Evolutionary conservation across 2,113 vertebrate genomes (phyloP).

Genomic region (Apaloderma vittatum): DNA sequence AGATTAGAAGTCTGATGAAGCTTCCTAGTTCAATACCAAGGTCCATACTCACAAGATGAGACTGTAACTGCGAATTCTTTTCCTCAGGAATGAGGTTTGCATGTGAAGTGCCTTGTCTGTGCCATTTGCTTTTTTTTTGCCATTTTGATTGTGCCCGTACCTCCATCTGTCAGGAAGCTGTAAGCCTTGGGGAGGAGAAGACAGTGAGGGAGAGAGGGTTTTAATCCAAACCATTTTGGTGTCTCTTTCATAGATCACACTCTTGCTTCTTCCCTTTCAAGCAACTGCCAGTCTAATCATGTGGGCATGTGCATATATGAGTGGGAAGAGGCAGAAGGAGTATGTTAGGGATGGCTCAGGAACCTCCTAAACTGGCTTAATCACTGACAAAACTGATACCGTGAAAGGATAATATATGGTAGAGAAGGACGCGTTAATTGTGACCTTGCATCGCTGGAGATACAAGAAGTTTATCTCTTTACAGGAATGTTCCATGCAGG

Average conservation of each 20-base stretch:
- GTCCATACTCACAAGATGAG: background rate
- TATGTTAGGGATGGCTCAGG: background rate
- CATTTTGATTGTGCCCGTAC: background rate
- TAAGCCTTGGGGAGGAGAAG: background rate
- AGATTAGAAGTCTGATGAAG: constrained; percentile 48
- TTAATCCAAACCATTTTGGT: background rate
- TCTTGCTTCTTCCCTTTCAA: background rate
- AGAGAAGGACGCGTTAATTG: background rate
- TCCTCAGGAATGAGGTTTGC: background rate
- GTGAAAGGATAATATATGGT: background rate
- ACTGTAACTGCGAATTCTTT: background rate
- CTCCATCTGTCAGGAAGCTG: background rate
- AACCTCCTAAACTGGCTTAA: background rate
- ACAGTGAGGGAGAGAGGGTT: background rate
- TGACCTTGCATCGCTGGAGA: background rate
- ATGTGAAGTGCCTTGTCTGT: background rate
- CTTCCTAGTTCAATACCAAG: constrained; percentile 32
- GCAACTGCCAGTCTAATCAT: background rate
- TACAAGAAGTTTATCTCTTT: background rate
- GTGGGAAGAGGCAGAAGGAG: background rate
- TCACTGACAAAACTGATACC: background rate
- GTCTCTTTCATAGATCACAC: background rate
- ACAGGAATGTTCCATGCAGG: background rate
- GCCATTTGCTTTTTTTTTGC: background rate
- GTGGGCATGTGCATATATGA: background rate